Conservation (phyloP, 2,888 invertebrate genomes). For the Lamproptera curius region DNA sequence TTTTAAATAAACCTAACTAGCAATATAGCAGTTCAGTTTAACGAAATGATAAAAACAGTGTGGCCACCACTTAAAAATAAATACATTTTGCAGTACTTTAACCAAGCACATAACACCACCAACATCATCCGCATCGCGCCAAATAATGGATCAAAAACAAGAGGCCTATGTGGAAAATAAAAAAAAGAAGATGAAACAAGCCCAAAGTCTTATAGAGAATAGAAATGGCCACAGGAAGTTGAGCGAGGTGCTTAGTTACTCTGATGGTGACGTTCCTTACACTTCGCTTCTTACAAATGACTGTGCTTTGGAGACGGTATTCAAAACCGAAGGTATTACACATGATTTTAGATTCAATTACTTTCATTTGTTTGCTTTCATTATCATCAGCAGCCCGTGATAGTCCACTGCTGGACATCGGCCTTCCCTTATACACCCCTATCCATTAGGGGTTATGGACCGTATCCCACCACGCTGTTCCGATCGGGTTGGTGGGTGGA, state of each 20-base stretch:
- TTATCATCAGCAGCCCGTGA: too few species aligned
- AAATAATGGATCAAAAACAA: slow-evolving; percentile 51
- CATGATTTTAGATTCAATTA: not conserved
- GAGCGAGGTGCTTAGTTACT: slow-evolving; percentile 50
- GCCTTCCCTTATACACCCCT: too few species aligned
- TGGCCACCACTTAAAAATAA: too few species aligned
- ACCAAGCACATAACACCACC: slow-evolving; percentile 85
- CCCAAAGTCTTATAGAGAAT: slow-evolving; percentile 53
- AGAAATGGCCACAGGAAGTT: slow-evolving; percentile 57
- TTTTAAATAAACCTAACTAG: too few species aligned
- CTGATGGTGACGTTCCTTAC: slow-evolving; percentile 66
- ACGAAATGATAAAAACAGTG: too few species aligned
- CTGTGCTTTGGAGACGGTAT: slow-evolving; percentile 55
- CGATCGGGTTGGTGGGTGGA: too few species aligned
- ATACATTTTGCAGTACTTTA: slow-evolving; percentile 79
- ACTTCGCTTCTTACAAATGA: slow-evolving; percentile 62
- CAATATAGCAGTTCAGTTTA: too few species aligned
- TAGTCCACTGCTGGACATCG: too few species aligned
- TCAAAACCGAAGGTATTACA: slow-evolving; percentile 57
- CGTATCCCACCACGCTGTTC: too few species aligned
- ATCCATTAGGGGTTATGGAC: too few species aligned
- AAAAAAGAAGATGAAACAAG: slow-evolving; percentile 61
- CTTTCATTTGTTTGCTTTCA: not conserved
- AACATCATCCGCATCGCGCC: slow-evolving; percentile 56
- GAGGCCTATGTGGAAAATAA: slow-evolving; percentile 63